Base-by-base conservation (phyloP, 2,797 vertebrate species). In the Falco rusticolus region DNA sequence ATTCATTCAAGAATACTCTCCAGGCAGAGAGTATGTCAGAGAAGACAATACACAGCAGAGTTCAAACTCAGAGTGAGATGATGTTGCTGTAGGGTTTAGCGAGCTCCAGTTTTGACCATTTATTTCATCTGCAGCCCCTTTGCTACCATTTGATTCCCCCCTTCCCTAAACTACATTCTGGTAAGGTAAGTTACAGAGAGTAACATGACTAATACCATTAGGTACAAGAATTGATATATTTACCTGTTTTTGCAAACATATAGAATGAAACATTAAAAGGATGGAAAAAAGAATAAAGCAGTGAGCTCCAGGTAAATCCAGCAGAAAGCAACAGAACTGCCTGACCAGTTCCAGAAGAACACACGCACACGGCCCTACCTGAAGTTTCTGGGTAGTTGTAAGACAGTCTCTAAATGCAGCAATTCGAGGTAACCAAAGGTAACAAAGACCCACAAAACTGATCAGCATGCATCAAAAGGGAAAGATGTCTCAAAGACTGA, bases 181-280 rank as follows among this genome's bases (percentile, higher is more conserved):
- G 7, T 39, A 72, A 31, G 10, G 13, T 3, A 43, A 50, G 4
- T n/a, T 78, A 57, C 9, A 7, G 3, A 28, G 18, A 68, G 18
- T 59, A 68, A 54, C 1, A 1, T 3, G 18, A 29, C 8, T 15
- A 47, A 56, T 2, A 18, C 16, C 24, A 5, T 1, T 15, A 43
- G 29, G 69, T 13, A 50, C 4, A 71, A 29, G n/a, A 90, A 64
- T 43, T 0, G 0, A 43, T 33, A 3, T 17, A 71, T 69, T 91
- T 72, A 82, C 33, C 34, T 50, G 4, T 3, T 70, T 84, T 56
- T 68, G 21, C 28, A 81, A 91, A 57, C 6, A 16, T 34, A 60
- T 12, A 8, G 43, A 84, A 17, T 63, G 45, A 82, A 88, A 66
- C 10, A 37, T 59, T 41, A 31, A 60, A 84, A 63, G 89, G 5